Evolutionary conservation across 2,797 vertebrate species (phyloP).

Genomic region (Eulemur mongoz): DNA sequence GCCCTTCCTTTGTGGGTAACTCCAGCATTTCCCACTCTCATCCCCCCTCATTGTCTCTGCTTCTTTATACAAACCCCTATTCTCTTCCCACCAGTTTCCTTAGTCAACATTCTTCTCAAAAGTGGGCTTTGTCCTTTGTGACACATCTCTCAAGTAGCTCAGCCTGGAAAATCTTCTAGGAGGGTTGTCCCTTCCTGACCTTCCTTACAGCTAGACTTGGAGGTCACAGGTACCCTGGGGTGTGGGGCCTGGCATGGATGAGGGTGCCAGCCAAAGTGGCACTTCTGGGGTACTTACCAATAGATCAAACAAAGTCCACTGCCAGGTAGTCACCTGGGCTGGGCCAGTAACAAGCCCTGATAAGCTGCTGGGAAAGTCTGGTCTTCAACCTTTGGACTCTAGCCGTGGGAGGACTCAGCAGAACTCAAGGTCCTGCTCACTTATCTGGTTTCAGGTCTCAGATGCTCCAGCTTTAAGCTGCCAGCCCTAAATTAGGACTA

Average conservation of each 20-base stretch:
- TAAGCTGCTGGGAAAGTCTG: conserved; percentile 49
- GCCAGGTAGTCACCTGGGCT: conserved; percentile 60
- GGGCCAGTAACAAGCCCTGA: conserved; percentile 27
- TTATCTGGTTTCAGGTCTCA: neutral
- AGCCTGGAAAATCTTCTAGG: neutral
- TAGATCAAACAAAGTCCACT: conserved; percentile 65
- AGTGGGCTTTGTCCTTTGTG: neutral
- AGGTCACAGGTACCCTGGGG: neutral
- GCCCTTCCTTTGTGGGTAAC: neutral
- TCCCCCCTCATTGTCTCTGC: neutral
- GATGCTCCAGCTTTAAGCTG: neutral
- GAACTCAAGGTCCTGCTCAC: conserved; percentile 7
- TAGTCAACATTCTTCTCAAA: conserved; percentile 13
- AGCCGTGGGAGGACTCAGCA: conserved; percentile 39
- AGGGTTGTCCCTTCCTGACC: neutral
- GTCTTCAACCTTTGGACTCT: conserved; percentile 75
- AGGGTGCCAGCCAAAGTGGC: neutral
- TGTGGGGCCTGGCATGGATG: neutral
- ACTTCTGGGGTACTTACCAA: conserved; percentile 11
- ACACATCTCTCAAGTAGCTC: neutral
- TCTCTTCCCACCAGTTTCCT: neutral
- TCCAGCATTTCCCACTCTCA: neutral
- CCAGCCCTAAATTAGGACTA: neutral
- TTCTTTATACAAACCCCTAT: neutral
- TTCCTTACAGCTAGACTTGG: neutral